Evolutionary conservation across 2,888 invertebrate species (phyloP).

Genomic region (Xanthia togata): DNA sequence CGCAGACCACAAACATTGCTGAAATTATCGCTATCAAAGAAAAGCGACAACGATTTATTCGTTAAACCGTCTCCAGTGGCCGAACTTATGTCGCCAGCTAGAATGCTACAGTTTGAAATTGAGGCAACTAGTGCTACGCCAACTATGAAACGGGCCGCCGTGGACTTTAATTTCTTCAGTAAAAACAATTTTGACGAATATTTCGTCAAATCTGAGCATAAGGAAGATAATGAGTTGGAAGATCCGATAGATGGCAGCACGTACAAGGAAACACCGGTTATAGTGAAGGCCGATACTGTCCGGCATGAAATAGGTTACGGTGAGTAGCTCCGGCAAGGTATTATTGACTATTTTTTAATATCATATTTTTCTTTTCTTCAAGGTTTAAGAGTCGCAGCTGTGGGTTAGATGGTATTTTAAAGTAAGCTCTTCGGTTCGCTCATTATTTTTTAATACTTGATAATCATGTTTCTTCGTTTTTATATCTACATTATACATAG

Average conservation of each 20-base stretch:
- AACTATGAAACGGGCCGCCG: conserved; percentile 86
- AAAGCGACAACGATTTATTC: conserved; percentile 79
- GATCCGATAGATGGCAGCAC: conserved; percentile 65
- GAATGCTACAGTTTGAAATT: conserved; percentile 86
- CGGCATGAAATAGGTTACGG: conserved; percentile 87
- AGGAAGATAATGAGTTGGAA: conserved; percentile 52
- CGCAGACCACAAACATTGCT: conserved; percentile 74
- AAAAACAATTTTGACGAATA: conserved; percentile 83
- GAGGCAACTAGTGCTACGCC: conserved; percentile 82
- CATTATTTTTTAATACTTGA: conserved; percentile 10
- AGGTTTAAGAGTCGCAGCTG: conserved; percentile 50
- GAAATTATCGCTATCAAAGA: conserved; percentile 80
- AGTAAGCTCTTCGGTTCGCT: conserved; percentile 16
- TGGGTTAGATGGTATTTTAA: conserved; percentile 30
- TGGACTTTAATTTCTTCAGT: conserved; percentile 86
- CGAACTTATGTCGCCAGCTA: conserved; percentile 87
- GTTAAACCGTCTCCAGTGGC: conserved; percentile 83
- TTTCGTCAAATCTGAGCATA: conserved; percentile 73
- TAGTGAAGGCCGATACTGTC: conserved; percentile 82
- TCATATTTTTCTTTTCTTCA: conserved; percentile 55
- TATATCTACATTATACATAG: neutral
- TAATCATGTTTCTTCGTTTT: conserved; percentile 8
- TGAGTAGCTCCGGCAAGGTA: conserved; percentile 72
- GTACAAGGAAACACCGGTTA: conserved; percentile 82
- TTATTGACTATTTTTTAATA: conserved; percentile 51